phyloP scores from a whole-genome alignment of 2,797 vertebrate genomes.

The Amblyraja radiata region DNA sequence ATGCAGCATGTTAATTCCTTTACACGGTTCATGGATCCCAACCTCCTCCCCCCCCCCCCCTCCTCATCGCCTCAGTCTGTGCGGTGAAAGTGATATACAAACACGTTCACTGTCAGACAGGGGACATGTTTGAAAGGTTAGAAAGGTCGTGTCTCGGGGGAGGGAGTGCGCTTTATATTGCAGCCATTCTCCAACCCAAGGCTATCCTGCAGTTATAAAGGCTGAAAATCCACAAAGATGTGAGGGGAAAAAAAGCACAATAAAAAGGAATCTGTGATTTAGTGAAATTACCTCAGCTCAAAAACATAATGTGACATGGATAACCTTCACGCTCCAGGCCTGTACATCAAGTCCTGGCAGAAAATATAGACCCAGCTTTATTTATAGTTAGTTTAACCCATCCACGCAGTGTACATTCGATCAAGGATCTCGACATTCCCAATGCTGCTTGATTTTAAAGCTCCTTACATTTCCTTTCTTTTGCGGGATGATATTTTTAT shows the following conservation, averaged over 20 bases:
- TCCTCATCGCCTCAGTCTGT: background rate
- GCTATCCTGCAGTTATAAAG: slow-evolving; percentile 9
- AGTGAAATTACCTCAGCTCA: slow-evolving; percentile 34
- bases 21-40: slow-evolving; percentile 33
- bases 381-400: slow-evolving; percentile 25
- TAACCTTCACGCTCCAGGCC: slow-evolving; percentile 24
- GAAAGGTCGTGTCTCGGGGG: background rate
- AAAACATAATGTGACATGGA: slow-evolving; percentile 30
- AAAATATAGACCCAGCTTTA: background rate
- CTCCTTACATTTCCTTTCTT: too few species aligned
- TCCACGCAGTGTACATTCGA: background rate
- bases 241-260: background rate
- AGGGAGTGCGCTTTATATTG: background rate
- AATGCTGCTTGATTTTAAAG: too few species aligned
- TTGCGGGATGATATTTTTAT: background rate
- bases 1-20: slow-evolving; percentile 38
- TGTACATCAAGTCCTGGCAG: background rate
- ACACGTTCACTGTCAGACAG: background rate
- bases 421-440: background rate
- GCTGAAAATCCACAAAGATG: slow-evolving; percentile 5
- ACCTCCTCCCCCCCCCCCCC: background rate
- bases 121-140: background rate
- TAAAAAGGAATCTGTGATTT: slow-evolving; percentile 18
- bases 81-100: background rate
- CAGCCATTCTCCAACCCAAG: slow-evolving; percentile 12